phyloP scores from a whole-genome alignment of 64 coral and sea anemone genomes.

The Orbicella faveolata region DNA sequence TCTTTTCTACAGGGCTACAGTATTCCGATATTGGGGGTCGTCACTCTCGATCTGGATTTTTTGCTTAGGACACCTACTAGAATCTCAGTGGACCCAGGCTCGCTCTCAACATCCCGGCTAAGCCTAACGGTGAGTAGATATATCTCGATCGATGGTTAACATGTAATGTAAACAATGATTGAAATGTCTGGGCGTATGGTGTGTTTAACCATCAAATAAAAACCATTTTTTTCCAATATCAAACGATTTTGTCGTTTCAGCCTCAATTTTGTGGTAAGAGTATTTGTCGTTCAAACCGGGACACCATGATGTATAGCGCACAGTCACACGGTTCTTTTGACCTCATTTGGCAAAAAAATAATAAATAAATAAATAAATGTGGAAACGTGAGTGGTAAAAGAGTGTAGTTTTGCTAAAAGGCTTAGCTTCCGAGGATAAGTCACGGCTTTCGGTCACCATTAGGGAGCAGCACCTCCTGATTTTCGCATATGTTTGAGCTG shows the following conservation, averaged over 20 bases:
- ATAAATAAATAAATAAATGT: too few species aligned
- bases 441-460: conserved; percentile 5
- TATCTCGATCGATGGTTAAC: conserved; percentile 18
- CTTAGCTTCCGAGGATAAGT: neutral
- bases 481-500: conserved; percentile 8
- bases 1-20: conserved; percentile 5
- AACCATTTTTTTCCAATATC: neutral
- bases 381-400: too few species aligned
- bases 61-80: neutral
- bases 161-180: neutral
- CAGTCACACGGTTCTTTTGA: too few species aligned
- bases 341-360: too few species aligned
- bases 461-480: conserved; percentile 12
- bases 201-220: neutral
- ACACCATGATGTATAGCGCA: neutral
- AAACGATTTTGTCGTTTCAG: neutral
- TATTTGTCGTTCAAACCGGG: neutral
- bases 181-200: neutral
- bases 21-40: conserved; percentile 13
- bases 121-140: conserved; percentile 23
- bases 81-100: conserved; percentile 19
- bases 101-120: conserved; percentile 4
- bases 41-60: conserved; percentile 21
- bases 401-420: too few species aligned
- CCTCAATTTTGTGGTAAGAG: neutral